Evolutionary conservation across 2,113 vertebrate genomes (phyloP), one percentile per base, ranked within the genome.

Genomic region (Leptocoma aspasia): DNA sequence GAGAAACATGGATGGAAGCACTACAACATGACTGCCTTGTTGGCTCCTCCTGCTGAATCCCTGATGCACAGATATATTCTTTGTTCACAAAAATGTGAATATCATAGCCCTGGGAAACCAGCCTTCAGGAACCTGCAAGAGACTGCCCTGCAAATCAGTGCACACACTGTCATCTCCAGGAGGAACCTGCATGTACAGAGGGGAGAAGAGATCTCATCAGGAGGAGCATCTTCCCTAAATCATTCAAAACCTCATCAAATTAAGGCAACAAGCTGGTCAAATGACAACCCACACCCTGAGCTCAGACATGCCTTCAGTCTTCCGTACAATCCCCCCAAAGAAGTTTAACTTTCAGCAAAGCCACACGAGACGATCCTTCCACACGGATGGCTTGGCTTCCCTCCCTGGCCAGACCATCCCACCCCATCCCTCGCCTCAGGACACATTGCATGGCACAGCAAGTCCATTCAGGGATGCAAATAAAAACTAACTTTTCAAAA

Each of bases 291-390:
- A 47, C 24, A 52, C 11, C 9, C 41, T 81, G 47, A 81, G 56
- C 35, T 94, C 64, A 86, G 78, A 49, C 11, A 33, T 6, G 24
- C 54, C 35, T 92, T 64, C 53, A 66, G 24, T 37, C 56, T 79
- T 84, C 65, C 71, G 60, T 45, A 49, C 11, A 37, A 13, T 4
- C 45, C 9, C 9, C 63, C 31, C 39, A 44, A 16, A 13, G 8
- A 61, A 85, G 59, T 70, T 72, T 13, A 53, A 66, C 41, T 73
- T 85, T 70, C 75, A 94, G 79, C 52, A 80, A 59, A 90, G 44
- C 13, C n/a, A 60, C 53, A 10, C 20, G 31, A 88, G 59, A 92
- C 0, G 0, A 42, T 59, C 23, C 54, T 69, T 77, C 57, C 52
- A 70, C 16, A 22, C 0, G 0, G 22, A 47, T 13, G 2, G 64